These are phyloP conservation scores for Eupleurogrammus muticus DNA, from an alignment of 2,797 vertebrate genomes.

Conservation along the genomic window DNA sequence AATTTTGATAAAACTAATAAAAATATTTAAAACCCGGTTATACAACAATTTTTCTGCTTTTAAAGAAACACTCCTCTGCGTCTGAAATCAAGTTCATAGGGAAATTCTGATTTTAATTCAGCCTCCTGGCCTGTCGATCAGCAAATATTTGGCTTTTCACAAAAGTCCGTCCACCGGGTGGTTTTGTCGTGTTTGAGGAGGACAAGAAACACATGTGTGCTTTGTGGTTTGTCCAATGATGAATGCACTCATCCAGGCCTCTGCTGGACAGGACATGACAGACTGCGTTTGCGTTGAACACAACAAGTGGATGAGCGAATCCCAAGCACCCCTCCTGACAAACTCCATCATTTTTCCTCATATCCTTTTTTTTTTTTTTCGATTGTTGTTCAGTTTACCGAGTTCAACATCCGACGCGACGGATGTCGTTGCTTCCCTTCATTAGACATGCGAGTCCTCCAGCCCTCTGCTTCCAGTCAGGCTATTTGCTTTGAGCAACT, in stretches of 20 bases:
- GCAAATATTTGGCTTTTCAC: neutral
- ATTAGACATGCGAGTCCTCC: neutral
- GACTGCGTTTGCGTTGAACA: slow-evolving; percentile 4
- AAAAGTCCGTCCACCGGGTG: neutral
- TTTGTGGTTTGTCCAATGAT: neutral
- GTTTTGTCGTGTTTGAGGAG: neutral
- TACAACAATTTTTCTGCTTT: neutral
- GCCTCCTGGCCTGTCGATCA: neutral
- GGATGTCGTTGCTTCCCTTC: neutral
- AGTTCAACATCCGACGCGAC: too few species aligned
- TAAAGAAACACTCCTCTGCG: neutral
- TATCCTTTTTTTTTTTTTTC: neutral
- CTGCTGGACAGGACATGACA: neutral
- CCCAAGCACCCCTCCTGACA: too few species aligned
- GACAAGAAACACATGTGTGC: neutral
- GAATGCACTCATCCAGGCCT: neutral
- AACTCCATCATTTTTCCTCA: neutral
- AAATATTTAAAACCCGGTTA: neutral
- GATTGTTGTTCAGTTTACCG: too few species aligned
- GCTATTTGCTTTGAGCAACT: slow-evolving; percentile 15
- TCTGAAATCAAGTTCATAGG: neutral
- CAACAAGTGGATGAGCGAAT: too few species aligned
- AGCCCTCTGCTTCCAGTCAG: neutral
- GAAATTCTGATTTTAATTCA: neutral
- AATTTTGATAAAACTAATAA: too few species aligned